Evolutionary conservation across 2,888 invertebrate species (phyloP).

Genomic region (Agrochola circellaris): DNA sequence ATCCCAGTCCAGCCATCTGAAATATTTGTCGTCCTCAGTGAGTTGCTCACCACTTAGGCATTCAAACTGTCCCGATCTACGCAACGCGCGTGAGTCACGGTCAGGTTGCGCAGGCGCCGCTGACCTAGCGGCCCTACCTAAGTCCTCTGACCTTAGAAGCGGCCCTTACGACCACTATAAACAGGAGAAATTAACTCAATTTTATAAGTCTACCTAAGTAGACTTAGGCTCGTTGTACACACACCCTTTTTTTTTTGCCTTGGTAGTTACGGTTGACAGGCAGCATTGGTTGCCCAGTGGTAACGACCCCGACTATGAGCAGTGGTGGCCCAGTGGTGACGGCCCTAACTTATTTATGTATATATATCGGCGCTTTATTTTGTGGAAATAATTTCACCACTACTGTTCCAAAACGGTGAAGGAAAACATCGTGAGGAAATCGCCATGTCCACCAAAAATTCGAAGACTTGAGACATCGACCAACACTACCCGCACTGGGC

Average conservation of each 20-base stretch:
- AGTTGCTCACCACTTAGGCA: conserved; percentile 52
- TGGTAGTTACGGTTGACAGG: not conserved
- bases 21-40: conserved; percentile 18
- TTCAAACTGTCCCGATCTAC: conserved; percentile 23
- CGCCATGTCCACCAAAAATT: too few relatives aligned
- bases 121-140: conserved; percentile 33
- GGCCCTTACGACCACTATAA: conserved; percentile 4
- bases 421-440: too few relatives aligned
- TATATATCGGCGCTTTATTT: too few relatives aligned
- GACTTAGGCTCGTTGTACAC: not conserved
- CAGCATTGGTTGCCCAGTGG: too few relatives aligned
- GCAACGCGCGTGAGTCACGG: conserved; percentile 55
- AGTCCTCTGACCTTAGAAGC: conserved; percentile 47
- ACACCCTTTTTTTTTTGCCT: not conserved
- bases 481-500: too few relatives aligned
- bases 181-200: conserved; percentile 5
- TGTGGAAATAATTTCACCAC: too few relatives aligned
- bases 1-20: not conserved
- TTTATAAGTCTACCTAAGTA: not conserved
- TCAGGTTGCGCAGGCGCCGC: conserved; percentile 49
- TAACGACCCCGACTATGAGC: too few relatives aligned
- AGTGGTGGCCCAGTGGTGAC: too few relatives aligned
- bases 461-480: too few relatives aligned
- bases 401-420: too few relatives aligned
- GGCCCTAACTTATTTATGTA: too few relatives aligned